These are phyloP conservation scores for Mastomys natalensis DNA, from an alignment of 2,113 vertebrate genomes.

Conservation along the genomic window DNA sequence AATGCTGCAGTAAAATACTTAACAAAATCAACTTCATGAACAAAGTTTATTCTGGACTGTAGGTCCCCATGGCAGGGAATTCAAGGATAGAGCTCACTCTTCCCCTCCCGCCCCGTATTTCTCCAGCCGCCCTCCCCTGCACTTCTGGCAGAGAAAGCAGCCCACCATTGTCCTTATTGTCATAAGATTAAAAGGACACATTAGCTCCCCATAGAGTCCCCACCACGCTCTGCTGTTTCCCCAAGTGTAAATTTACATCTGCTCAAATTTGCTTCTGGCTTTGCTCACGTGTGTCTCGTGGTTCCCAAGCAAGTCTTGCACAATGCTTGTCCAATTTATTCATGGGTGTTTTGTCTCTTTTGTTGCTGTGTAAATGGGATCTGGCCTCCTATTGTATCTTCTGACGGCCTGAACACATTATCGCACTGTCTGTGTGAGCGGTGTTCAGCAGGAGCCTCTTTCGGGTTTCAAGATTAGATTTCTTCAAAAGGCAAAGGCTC, in stretches of 20 bases:
- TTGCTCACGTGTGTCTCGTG: fast-evolving
- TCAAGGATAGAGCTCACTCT: not conserved
- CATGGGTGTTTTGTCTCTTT: not conserved
- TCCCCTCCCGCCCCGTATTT: fast-evolving
- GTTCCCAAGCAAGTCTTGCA: fast-evolving
- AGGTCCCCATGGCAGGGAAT: no score
- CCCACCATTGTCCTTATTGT: fast-evolving
- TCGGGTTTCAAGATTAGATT: not conserved
- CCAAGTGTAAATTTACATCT: not conserved
- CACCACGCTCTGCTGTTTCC: fast-evolving
- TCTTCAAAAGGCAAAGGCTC: not conserved
- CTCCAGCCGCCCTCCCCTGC: not conserved
- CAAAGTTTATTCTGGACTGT: not conserved
- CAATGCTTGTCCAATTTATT: not conserved
- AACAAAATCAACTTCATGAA: not conserved
- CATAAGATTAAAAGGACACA: no score
- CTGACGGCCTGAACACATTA: fast-evolving
- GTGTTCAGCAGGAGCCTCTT: not conserved
- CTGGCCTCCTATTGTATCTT: not conserved
- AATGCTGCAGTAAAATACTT: not conserved
- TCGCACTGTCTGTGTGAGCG: fast-evolving
- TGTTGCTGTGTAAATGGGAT: not conserved
- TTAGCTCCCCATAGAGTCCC: not conserved
- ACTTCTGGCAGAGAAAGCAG: not conserved
- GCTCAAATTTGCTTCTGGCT: not conserved